These are phyloP conservation scores for Enteromius unitaeniatus DNA, from an alignment of 2,797 vertebrate species.

Conservation along the genomic window DNA sequence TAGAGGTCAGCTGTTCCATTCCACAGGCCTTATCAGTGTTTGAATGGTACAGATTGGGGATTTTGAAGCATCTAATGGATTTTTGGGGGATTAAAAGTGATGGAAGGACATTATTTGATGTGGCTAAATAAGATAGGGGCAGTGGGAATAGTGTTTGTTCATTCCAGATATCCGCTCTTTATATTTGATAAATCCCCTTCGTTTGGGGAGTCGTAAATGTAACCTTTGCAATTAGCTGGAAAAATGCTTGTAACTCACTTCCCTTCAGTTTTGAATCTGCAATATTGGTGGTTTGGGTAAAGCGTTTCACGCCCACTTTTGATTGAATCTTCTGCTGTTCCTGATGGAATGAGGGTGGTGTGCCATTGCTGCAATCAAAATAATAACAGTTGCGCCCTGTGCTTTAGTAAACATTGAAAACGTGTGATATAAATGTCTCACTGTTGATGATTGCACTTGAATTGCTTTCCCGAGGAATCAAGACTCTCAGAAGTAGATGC, in stretches of 20 bases:
- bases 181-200: constrained; percentile 3
- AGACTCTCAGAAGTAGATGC: constrained; percentile 2
- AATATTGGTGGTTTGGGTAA: constrained; percentile 10
- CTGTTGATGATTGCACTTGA: constrained; percentile 13
- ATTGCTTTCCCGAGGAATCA: background rate
- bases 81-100: constrained; percentile 48
- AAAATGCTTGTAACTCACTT: constrained; percentile 35
- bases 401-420: constrained; percentile 26
- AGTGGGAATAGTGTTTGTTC: constrained; percentile 6
- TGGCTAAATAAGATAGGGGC: constrained; percentile 36
- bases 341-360: constrained; percentile 15
- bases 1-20: constrained; percentile 43
- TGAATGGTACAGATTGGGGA: constrained; percentile 38
- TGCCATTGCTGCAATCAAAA: constrained; percentile 18
- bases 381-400: background rate
- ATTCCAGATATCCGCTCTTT: constrained; percentile 2
- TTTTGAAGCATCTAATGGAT: constrained; percentile 47
- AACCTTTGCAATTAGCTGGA: constrained; percentile 29
- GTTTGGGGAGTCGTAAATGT: constrained; percentile 3
- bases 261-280: background rate
- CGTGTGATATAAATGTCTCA: background rate
- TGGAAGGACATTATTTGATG: constrained; percentile 40
- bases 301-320: constrained; percentile 12
- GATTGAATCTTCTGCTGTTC: constrained; percentile 2
- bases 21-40: constrained; percentile 38